A percentile compares a stretch with the other conserved stretches of the same genome.
Conservation (phyloP, 2,113 vertebrate genomes). For the pig (Sus scrofa) region T2T-Sscrofa CM000829.6:32028501-32029000, state of each 20-base stretch:
- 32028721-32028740: neutral
- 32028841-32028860: fast-evolving
- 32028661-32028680: neutral
- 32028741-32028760: neutral
- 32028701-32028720: neutral
- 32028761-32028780: neutral
- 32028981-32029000: neutral
- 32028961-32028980: neutral
- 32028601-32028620: neutral
- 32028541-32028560: neutral
- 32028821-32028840: no score
- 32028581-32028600: neutral
- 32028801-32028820: neutral
- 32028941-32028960: neutral
- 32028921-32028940: neutral
- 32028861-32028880: neutral
- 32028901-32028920: neutral
- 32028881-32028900: neutral
- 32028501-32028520: fast-evolving
- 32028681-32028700: neutral
- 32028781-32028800: neutral
- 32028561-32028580: neutral
- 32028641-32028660: neutral
- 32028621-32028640: neutral
- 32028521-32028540: neutral